These are phyloP conservation scores for Galerucella calmariensis DNA, from an alignment of 2,888 invertebrate genomes.

Conservation along the genomic window DNA sequence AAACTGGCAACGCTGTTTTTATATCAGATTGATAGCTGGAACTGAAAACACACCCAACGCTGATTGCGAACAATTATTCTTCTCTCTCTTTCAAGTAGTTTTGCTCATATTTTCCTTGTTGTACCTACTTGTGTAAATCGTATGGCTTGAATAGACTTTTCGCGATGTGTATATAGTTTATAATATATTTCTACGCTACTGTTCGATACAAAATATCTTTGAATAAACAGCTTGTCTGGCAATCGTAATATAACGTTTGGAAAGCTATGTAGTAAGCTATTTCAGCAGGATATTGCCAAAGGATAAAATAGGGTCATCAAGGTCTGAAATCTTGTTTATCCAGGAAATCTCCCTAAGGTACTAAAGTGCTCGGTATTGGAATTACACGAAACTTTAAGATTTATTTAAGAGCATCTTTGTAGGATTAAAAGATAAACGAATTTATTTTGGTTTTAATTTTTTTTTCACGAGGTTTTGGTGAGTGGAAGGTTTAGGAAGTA, in stretches of 20 bases:
- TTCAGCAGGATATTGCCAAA: conserved; percentile 25
- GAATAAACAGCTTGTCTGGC: conserved; percentile 21
- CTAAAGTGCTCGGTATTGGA: conserved; percentile 14
- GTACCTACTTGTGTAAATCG: no score
- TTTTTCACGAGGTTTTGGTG: not conserved
- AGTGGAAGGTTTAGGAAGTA: not conserved
- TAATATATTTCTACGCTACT: conserved; percentile 16
- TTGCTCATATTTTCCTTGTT: no score
- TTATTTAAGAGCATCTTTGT: not conserved
- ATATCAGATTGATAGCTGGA: no score
- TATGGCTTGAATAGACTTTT: no score
- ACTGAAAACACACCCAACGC: no score
- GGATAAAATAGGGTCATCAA: conserved; percentile 32
- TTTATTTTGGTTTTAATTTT: not conserved
- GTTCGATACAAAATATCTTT: conserved; percentile 22
- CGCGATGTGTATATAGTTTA: no score
- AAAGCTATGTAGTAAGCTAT: conserved; percentile 36
- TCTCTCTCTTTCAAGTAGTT: no score
- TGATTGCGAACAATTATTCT: no score
- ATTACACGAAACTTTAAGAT: not conserved
- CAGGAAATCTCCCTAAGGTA: conserved; percentile 25
- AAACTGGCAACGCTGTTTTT: no score
- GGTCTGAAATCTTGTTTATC: conserved; percentile 37
- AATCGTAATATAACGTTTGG: conserved; percentile 40
- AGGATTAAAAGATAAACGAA: not conserved